A percentile compares a stretch with the other conserved stretches of the same genome.
Conservation (phyloP, 2,888 invertebrate species). For the Eupsilia transversa region DNA sequence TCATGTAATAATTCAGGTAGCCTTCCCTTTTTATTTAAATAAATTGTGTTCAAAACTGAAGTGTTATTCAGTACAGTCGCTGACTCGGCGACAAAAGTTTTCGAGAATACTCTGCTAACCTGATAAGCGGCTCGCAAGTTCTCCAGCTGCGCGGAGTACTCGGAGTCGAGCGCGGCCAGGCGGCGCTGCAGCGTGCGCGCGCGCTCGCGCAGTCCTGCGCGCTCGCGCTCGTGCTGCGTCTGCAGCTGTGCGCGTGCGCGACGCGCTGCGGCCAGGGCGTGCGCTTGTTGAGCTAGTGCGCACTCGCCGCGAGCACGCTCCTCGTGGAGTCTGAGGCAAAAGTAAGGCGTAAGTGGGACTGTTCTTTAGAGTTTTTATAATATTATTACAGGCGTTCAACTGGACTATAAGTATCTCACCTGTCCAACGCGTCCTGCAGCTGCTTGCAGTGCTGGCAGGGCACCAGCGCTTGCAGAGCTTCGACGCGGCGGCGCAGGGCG, state of each 20-base stretch:
- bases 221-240: constrained; percentile 90
- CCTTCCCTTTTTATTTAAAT: no score
- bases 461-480: constrained; percentile 87
- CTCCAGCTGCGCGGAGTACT: constrained; percentile 95
- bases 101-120: constrained; percentile 58
- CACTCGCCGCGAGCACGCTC: constrained; percentile 85
- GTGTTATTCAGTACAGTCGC: no score
- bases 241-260: constrained; percentile 86
- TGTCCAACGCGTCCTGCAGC: constrained; percentile 89
- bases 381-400: neutral
- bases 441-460: constrained; percentile 89
- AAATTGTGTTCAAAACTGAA: no score
- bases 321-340: constrained; percentile 76
- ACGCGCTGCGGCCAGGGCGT: constrained; percentile 85
- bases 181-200: constrained; percentile 93
- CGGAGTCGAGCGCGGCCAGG: constrained; percentile 94
- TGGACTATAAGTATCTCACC: constrained; percentile 73
- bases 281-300: constrained; percentile 85
- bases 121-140: constrained; percentile 94
- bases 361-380: neutral
- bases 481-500: constrained; percentile 86
- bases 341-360: neutral
- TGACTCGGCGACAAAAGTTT: neutral
- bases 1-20: no score
- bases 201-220: constrained; percentile 92